These are phyloP conservation scores for Sciurus vulgaris DNA, from an alignment of 2,797 vertebrate species.

Conservation along the genomic window DNA sequence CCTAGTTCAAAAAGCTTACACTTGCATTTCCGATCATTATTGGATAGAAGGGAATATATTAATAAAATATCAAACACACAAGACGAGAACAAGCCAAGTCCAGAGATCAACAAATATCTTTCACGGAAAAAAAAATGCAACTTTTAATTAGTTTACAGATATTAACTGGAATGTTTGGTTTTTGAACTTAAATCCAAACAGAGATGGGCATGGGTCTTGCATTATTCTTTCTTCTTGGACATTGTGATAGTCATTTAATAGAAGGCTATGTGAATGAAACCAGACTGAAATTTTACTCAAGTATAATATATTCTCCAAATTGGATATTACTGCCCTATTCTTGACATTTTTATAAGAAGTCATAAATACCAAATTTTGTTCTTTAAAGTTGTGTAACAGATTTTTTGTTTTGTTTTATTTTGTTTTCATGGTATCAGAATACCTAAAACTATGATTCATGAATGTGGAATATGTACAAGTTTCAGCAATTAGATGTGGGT, in stretches of 20 bases:
- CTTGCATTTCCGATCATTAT: neutral
- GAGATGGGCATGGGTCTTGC: neutral
- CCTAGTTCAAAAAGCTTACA: neutral
- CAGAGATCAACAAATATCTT: neutral
- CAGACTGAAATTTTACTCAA: neutral
- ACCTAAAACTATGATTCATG: no score
- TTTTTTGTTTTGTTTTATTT: neutral
- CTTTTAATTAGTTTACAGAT: neutral
- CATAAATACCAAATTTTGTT: neutral
- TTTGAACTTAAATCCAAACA: neutral
- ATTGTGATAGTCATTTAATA: neutral
- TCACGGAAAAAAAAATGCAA: neutral
- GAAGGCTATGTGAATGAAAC: neutral
- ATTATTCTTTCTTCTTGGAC: neutral
- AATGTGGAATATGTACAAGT: neutral
- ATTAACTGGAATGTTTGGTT: neutral
- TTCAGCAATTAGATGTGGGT: neutral
- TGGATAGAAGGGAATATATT: neutral
- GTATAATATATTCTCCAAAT: neutral
- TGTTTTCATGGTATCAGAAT: neutral
- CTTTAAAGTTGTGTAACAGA: neutral
- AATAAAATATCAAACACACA: neutral
- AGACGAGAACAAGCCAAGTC: neutral
- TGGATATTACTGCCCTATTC: neutral
- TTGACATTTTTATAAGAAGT: neutral